phyloP scores from a whole-genome alignment of 2,797 vertebrate species.

The Melanotaenia boesemani region DNA sequence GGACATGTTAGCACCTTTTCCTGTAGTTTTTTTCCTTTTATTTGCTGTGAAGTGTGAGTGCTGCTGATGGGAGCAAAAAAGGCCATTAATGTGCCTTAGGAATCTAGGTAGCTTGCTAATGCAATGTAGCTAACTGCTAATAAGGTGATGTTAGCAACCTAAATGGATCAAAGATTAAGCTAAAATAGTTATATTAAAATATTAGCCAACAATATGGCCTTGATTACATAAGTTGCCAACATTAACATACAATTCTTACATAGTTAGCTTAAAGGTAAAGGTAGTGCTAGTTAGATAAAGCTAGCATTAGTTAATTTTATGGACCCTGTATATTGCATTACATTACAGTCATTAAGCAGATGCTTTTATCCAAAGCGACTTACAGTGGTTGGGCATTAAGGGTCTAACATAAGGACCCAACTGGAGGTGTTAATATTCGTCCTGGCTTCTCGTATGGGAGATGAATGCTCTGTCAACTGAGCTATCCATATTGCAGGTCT shows the following conservation, averaged over 20 bases:
- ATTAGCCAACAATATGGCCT: neutral
- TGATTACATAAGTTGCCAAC: neutral
- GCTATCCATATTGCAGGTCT: neutral
- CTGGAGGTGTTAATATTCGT: no score
- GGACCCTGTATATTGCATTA: neutral
- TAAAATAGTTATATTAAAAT: neutral
- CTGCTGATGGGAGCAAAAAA: neutral
- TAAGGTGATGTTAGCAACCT: neutral
- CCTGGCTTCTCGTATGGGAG: no score
- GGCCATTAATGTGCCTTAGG: no score
- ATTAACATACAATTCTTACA: neutral
- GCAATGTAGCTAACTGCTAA: neutral
- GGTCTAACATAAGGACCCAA: no score
- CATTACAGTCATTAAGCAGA: no score
- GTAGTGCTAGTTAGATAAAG: neutral
- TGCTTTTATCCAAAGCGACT: no score
- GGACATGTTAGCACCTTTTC: no score
- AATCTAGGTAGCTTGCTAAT: no score
- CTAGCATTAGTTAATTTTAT: neutral
- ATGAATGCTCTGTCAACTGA: no score
- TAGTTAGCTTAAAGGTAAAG: neutral
- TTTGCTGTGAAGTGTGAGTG: neutral
- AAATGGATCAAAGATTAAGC: neutral
- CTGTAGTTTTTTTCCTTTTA: neutral
- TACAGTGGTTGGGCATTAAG: no score